Conservation (phyloP, 1,140 invertebrate species). For the Drosophila oshimai region DNA sequence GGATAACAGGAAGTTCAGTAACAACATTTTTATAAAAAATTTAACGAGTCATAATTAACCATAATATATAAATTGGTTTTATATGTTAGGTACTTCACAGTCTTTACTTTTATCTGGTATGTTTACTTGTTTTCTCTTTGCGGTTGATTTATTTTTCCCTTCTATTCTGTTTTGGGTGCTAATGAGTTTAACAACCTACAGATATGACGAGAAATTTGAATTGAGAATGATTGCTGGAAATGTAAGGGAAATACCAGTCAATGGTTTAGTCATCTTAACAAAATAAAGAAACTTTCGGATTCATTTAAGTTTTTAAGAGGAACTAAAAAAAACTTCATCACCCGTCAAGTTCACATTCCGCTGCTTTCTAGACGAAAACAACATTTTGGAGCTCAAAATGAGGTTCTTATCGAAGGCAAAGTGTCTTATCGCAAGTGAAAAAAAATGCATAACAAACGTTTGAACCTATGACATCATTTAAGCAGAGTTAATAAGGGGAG, state of each 20-base stretch:
- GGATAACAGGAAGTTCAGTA: too few relatives aligned
- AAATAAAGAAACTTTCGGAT: conserved; percentile 1
- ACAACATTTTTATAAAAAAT: not conserved
- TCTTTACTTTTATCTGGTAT: not conserved
- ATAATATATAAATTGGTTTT: not conserved
- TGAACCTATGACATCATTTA: conserved; percentile 22
- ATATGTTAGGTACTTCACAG: not conserved
- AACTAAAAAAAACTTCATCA: too few relatives aligned
- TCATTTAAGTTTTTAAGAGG: too few relatives aligned
- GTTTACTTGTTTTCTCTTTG: conserved; percentile 17
- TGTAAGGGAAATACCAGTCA: conserved; percentile 22
- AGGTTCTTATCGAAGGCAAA: not conserved
- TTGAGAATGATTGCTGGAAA: conserved; percentile 14
- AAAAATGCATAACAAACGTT: not conserved
- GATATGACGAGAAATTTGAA: conserved; percentile 33
- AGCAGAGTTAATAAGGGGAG: not conserved
- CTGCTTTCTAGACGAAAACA: not conserved
- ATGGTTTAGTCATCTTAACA: conserved; percentile 5
- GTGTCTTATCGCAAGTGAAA: conserved; percentile 5
- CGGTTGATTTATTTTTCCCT: conserved; percentile 20
- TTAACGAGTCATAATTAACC: not conserved
- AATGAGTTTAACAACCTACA: conserved; percentile 66
- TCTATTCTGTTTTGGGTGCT: conserved; percentile 24
- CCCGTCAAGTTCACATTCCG: too few relatives aligned
- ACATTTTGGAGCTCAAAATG: not conserved